Evolutionary conservation across 2,888 invertebrate genomes (phyloP), one percentile per base, ranked within the genome.

Genomic region (Megaustenia siamemsis): DNA sequence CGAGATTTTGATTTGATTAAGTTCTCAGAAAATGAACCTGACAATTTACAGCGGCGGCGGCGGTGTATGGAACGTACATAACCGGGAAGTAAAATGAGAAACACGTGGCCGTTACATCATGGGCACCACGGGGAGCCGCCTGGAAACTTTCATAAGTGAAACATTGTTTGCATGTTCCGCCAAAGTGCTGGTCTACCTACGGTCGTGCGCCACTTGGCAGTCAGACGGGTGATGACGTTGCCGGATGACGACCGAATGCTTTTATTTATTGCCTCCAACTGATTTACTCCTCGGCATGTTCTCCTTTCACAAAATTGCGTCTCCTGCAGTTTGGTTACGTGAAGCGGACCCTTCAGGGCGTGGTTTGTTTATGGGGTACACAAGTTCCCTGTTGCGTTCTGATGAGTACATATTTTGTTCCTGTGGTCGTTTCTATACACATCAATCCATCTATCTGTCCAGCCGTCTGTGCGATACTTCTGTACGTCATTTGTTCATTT

Each of bases 41-140:
- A 60, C 43, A 78, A 60, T 60, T 28, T 28, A 28, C 28, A 15
- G 15, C 24, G 28, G 28, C 77, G 10, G 38, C 38, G 32, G n/a
- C 24, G n/a, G n/a, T 24, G 71, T 5, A 21, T 40, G 71, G 60
- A 77, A 40, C 77, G 35, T 77, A n/a, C 45, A 15, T 43, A 45
- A 78, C 63, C n/a, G 12, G 43, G 32, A 6, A 43, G 43, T 28
- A 18, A 45, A n/a, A 78, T 66, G 28, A 21, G 66, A 78, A 78
- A 78, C 78, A 78, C 66, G 45, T 78, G 78, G 43, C 63, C 66
- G 43, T 63, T 78, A 66, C 78, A 66, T 78, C 78, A 78, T 45
- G 0, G 63, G 18, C 40, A 45, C 78, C 78, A 63, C 78, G 43
- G 78, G 77, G 43, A 78, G 45, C 60, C 78, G 78, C 66, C 78